Evolutionary conservation across 2,113 vertebrate genomes (phyloP), one percentile per base, ranked within the genome.

Genomic region (Ibidorhyncha struthersii): DNA sequence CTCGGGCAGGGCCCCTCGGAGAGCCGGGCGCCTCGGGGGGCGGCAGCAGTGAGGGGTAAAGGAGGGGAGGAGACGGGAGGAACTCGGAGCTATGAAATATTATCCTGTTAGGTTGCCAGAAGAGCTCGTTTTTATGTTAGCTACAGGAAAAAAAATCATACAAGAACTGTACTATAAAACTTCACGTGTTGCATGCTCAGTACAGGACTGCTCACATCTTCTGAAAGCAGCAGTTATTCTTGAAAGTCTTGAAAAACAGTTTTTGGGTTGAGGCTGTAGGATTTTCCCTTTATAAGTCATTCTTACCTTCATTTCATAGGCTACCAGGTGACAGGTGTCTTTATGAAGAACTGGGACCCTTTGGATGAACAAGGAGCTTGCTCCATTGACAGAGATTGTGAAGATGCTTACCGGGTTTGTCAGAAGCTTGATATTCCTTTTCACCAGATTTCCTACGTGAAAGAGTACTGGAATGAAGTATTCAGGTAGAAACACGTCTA

Each of bases 311-410:
- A 0, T 47, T 53, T n/a, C 26, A 0, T 65, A 99, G 99, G 99
- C 9, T 99, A 99, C 81, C 98, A 98, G 18, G 99, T 99, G 58
- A 99, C 98, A 0, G 99, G 99, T 1, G 98, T 99, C 25, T 99
- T 99, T 26, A 99, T 99, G 99, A 99, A 98, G 97, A 99, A 99
- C 96, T 99, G 99, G 99, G 99, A 99, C 95, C 95, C 97, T 0
- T 95, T 99, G 96, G 99, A 99, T 55, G 99, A 99, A 22, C 98
- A 94, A 0, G 99, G 99, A 3, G 73, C 98, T 14, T 99, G 99
- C 76, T 95, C 86, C 0, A 45, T 98, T 2, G 99, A 99, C 91
- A 98, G n/a, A 49, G 99, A 99, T 91, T 99, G 99, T 4, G 99
- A 99, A 58, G 99, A 99, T 70, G 99, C 99, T 8, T 98, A 98